Conservation (phyloP, 2,888 invertebrate genomes). For the Euspilapteryx auroguttella region DNA sequence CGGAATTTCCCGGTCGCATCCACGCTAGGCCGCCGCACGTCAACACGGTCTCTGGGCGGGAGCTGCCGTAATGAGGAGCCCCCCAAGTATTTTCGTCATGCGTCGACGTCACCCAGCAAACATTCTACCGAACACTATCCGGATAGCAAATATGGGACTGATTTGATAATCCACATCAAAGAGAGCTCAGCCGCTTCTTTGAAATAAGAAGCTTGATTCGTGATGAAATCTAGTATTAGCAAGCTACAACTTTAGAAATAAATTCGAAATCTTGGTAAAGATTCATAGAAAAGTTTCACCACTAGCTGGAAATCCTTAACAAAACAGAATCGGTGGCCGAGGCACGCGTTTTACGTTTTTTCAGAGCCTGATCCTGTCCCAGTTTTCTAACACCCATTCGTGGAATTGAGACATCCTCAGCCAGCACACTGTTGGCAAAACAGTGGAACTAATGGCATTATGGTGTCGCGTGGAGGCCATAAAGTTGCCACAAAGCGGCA, state of each 20-base stretch:
- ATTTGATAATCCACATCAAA: conserved; percentile 6
- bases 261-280: no score
- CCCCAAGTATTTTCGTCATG: conserved; percentile 62
- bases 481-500: conserved; percentile 49
- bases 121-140: conserved; percentile 1
- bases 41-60: conserved; percentile 22
- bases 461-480: conserved; percentile 56
- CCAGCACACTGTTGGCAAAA: conserved; percentile 41
- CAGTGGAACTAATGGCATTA: conserved; percentile 54
- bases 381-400: conserved; percentile 37
- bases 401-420: conserved; percentile 24
- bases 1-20: no score
- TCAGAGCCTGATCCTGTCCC: conserved; percentile 18
- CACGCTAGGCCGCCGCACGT: conserved; percentile 16
- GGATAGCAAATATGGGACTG: conserved; percentile 5
- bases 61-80: conserved; percentile 49
- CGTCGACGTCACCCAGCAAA: conserved; percentile 46
- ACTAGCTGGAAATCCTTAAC: conserved; percentile 2
- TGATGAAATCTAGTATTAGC: no score
- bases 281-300: no score
- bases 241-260: no score
- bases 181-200: background rate
- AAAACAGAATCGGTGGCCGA: conserved; percentile 1
- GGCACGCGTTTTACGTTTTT: conserved; percentile 45
- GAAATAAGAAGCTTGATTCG: no score